Conservation (phyloP, 2,888 invertebrate genomes). For the Hipparchia sbordonii region DNA sequence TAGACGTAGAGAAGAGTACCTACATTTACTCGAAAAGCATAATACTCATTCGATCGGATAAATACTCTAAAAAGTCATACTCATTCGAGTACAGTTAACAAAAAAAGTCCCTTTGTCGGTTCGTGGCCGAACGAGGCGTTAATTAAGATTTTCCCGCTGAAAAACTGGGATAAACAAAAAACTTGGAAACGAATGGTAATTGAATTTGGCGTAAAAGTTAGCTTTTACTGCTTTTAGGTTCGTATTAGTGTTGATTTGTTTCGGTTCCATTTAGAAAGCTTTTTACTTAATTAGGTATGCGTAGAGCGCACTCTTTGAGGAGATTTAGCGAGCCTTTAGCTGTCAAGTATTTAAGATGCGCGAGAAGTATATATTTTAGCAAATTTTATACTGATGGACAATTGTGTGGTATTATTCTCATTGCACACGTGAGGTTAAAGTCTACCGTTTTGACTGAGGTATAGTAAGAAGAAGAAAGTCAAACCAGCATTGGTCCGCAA, state of each 20-base stretch:
- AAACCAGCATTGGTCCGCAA: no score
- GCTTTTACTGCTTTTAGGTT: constrained; percentile 3
- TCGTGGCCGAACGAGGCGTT: constrained; percentile 17
- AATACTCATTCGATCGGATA: not conserved
- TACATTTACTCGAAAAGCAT: no score
- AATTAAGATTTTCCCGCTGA: constrained; percentile 24
- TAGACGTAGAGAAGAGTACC: no score
- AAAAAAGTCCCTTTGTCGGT: constrained; percentile 11
- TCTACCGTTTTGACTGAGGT: no score
- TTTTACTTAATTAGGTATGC: not conserved
- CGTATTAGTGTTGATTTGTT: constrained; percentile 4
- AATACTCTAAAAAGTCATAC: constrained; percentile 9
- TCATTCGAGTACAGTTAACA: constrained; percentile 7
- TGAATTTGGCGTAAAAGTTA: constrained; percentile 13
- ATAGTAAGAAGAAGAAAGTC: no score
- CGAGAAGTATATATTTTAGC: not conserved
- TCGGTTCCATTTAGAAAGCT: not conserved
- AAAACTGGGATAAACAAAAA: constrained; percentile 16
- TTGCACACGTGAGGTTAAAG: no score
- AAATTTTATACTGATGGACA: no score
- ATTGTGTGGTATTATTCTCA: no score
- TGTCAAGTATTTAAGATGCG: not conserved
- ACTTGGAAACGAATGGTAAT: constrained; percentile 12
- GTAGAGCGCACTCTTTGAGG: no score
- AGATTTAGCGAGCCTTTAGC: not conserved